phyloP scores from a whole-genome alignment of 2,797 vertebrate genomes.

The Pangasius sanitwongsei region DNA sequence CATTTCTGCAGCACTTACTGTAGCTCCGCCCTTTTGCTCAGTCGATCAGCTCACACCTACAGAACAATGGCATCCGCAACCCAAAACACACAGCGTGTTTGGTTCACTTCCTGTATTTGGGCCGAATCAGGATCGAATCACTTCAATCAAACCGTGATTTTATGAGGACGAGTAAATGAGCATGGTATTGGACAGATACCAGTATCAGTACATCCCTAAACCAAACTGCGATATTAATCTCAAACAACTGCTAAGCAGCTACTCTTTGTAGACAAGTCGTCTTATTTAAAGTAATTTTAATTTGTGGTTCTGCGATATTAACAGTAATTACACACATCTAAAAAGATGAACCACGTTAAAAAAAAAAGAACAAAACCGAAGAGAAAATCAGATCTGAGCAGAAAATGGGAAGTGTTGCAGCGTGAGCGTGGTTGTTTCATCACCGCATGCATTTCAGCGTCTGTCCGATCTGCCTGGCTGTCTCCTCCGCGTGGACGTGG shows the following conservation, averaged over 20 bases:
- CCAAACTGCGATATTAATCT: too few species aligned
- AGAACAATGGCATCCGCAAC: background rate
- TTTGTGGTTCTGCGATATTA: background rate
- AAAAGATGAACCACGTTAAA: background rate
- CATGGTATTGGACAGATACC: too few species aligned
- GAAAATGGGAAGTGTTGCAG: background rate
- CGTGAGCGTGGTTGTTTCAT: background rate
- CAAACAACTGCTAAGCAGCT: background rate
- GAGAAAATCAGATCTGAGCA: background rate
- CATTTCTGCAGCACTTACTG: too few species aligned
- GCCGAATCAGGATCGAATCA: background rate
- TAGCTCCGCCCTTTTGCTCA: too few species aligned
- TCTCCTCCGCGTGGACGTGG: slow-evolving; percentile 26
- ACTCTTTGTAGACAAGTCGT: background rate
- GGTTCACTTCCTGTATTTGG: background rate
- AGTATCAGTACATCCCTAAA: too few species aligned
- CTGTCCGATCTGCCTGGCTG: slow-evolving; percentile 27
- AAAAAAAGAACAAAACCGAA: background rate
- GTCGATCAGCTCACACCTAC: too few species aligned
- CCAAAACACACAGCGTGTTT: background rate
- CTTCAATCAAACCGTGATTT: too few species aligned
- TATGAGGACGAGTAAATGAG: too few species aligned
- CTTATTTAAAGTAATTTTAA: background rate
- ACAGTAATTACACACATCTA: background rate
- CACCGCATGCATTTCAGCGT: slow-evolving; percentile 3